phyloP scores from a whole-genome alignment of 2,113 vertebrate genomes.

The Naja naja region DNA sequence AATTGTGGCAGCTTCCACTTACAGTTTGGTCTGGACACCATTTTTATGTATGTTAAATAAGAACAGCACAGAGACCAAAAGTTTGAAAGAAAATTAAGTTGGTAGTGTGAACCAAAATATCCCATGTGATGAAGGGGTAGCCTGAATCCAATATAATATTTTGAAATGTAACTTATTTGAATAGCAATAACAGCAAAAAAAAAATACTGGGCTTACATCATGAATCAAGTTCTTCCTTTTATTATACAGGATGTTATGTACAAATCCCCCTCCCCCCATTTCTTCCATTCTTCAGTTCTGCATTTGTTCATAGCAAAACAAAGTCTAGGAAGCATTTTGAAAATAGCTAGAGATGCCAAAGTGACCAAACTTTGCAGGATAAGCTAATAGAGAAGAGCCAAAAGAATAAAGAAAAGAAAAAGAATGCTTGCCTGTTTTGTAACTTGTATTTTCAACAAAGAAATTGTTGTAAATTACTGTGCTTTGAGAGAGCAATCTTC shows the following conservation, averaged over 20 bases:
- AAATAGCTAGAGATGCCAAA: conserved; percentile 41
- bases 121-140: not conserved
- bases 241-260: conserved; percentile 69
- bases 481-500: conserved; percentile 48
- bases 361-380: conserved; percentile 23
- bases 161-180: not conserved
- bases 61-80: not conserved
- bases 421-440: conserved; percentile 11
- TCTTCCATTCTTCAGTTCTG: conserved; percentile 49
- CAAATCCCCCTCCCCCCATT: conserved; percentile 50
- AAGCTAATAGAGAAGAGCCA: conserved; percentile 8
- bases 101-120: not conserved
- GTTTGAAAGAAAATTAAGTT: not conserved
- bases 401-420: not conserved
- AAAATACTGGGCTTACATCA: not conserved
- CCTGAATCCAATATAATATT: not conserved
- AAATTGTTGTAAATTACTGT: conserved; percentile 51
- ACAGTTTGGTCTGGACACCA: not conserved
- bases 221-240: conserved; percentile 55
- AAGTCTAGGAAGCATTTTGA: conserved; percentile 51
- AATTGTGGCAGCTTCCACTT: not conserved
- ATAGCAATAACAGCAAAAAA: not conserved
- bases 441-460: conserved; percentile 13
- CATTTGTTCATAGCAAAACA: conserved; percentile 52
- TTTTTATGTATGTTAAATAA: not conserved